These are phyloP conservation scores for Eilema griseolum DNA, from an alignment of 2,888 invertebrate species.

Conservation along the genomic window DNA sequence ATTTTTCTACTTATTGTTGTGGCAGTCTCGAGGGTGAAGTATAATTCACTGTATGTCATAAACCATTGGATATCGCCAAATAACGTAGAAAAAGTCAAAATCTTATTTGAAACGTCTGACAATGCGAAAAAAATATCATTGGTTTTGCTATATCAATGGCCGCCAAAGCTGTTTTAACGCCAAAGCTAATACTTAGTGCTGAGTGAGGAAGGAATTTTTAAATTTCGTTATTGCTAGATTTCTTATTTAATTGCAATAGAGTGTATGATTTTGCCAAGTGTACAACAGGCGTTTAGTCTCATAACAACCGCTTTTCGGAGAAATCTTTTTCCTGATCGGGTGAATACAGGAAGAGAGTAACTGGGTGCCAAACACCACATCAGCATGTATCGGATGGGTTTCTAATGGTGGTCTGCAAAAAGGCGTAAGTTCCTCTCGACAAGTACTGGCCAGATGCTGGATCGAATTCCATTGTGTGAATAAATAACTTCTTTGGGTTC, in stretches of 20 bases:
- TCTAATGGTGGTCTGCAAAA: background rate
- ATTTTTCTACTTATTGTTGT: conserved; percentile 54
- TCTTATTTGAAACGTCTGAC: background rate
- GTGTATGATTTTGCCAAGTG: no score
- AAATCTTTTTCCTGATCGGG: no score
- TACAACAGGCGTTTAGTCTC: no score
- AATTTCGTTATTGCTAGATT: background rate
- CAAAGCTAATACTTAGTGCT: background rate
- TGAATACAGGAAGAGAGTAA: accelerated
- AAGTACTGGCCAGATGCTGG: no score
- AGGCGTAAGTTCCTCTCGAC: no score
- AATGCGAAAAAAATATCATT: background rate
- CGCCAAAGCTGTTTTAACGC: background rate
- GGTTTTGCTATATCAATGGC: background rate
- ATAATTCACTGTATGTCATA: conserved; percentile 58
- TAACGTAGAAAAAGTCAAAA: background rate
- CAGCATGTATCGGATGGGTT: background rate
- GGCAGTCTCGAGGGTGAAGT: conserved; percentile 46
- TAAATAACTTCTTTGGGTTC: no score
- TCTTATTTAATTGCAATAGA: background rate
- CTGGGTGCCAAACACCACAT: no score
- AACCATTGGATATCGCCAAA: conserved; percentile 39
- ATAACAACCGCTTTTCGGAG: no score
- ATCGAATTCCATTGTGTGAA: no score
- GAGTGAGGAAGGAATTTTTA: background rate